Percentiles rank a stretch among this genome's conserved stretches.
phyloP scores from a whole-genome alignment of 2,888 invertebrate genomes.

The Xestia xanthographa region DNA sequence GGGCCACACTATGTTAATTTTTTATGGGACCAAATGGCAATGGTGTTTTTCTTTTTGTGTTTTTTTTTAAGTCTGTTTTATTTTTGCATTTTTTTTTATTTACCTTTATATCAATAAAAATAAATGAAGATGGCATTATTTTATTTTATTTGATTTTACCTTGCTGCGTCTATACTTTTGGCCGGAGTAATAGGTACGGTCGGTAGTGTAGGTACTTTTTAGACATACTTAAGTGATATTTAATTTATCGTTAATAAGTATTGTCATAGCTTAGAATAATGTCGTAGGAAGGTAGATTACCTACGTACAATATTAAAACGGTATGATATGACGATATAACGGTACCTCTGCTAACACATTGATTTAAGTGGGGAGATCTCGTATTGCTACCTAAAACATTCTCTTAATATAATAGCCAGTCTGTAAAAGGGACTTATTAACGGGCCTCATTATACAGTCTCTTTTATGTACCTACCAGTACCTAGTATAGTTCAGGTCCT shows the following conservation, averaged over 20 bases:
- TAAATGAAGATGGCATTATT: not conserved
- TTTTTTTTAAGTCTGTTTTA: too few relatives aligned
- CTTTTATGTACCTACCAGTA: not conserved
- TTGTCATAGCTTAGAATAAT: not conserved
- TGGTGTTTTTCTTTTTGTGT: too few relatives aligned
- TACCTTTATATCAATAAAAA: not conserved
- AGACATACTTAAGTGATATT: slow-evolving; percentile 2
- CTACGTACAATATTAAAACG: not conserved
- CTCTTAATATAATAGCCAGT: not conserved
- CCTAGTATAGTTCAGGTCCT: too few relatives aligned
- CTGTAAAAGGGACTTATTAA: not conserved
- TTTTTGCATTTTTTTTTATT: too few relatives aligned
- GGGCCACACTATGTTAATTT: too few relatives aligned
- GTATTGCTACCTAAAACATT: not conserved
- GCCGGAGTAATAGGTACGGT: not conserved
- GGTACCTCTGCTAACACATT: not conserved
- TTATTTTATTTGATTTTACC: not conserved
- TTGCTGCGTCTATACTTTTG: not conserved
- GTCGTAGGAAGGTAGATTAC: not conserved
- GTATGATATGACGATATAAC: too few relatives aligned
- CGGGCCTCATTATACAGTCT: not conserved
- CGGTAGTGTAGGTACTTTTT: not conserved
- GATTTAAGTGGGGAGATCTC: not conserved
- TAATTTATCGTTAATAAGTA: not conserved
- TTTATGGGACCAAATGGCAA: too few relatives aligned